Evolutionary conservation across 1,140 invertebrate species (phyloP).

Genomic region (Intoshia linei): DNA sequence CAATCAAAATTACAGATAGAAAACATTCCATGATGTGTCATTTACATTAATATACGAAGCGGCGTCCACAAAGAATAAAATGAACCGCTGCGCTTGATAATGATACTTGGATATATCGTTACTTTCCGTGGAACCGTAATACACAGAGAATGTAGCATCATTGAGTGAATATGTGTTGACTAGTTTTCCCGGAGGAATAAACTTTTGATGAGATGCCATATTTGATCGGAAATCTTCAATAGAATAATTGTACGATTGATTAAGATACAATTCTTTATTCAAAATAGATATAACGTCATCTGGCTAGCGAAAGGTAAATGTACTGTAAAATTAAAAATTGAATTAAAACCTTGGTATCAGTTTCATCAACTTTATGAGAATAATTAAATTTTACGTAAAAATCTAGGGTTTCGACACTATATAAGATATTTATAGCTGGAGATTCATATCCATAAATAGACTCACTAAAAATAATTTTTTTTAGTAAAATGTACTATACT

Average conservation of each 20-base stretch:
- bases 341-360: neutral
- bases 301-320: neutral
- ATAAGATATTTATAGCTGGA: neutral
- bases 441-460: neutral
- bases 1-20: neutral
- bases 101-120: conserved; percentile 51
- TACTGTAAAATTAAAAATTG: neutral
- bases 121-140: conserved; percentile 26
- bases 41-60: conserved; percentile 49
- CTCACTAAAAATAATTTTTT: neutral
- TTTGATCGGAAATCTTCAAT: too few relatives aligned
- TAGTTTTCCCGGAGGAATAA: too few relatives aligned
- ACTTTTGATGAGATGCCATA: too few relatives aligned
- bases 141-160: neutral
- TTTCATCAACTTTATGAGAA: neutral
- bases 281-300: neutral
- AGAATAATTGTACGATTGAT: too few relatives aligned
- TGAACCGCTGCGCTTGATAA: conserved; percentile 48
- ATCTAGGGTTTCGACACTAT: neutral
- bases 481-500: conserved; percentile 15
- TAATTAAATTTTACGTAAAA: neutral
- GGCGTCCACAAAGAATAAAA: conserved; percentile 75
- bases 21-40: conserved; percentile 45
- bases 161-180: neutral
- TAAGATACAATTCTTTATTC: too few relatives aligned